A percentile compares a stretch with the other conserved stretches of the same genome.
Conservation (phyloP, 2,113 vertebrate genomes). For the Poecilia latipinna region DNA sequence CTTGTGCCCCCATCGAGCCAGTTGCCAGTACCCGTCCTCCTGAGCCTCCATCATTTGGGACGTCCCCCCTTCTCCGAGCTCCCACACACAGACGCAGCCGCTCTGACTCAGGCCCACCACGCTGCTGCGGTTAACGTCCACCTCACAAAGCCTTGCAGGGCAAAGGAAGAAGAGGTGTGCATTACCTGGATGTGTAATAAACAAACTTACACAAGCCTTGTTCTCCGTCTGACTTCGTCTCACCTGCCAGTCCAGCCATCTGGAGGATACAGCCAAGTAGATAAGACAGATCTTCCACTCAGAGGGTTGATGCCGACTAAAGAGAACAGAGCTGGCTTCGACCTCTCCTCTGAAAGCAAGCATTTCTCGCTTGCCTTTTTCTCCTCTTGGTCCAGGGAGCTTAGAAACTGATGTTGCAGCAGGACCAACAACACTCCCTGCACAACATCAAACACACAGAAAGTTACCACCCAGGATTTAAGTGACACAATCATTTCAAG, state of each 20-base stretch:
- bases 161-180: not conserved
- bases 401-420: conserved; percentile 63
- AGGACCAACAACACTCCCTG: conserved; percentile 73
- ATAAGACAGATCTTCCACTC: conserved; percentile 46
- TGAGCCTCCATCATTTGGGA: conserved; percentile 31
- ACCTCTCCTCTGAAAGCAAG: conserved; percentile 4
- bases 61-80: conserved; percentile 9
- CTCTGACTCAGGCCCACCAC: conserved; percentile 65
- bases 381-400: conserved; percentile 26
- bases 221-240: conserved; percentile 1
- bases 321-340: conserved; percentile 39
- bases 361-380: conserved; percentile 2
- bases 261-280: conserved; percentile 46
- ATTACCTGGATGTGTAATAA: not conserved
- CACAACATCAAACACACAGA: not conserved
- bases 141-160: conserved; percentile 58
- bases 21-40: conserved; percentile 60
- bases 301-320: conserved; percentile 68
- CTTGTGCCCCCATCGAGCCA: conserved; percentile 62
- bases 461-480: not conserved
- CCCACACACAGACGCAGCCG: conserved; percentile 67
- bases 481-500: not conserved
- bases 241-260: conserved; percentile 68
- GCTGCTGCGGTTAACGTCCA: conserved; percentile 23
- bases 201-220: not conserved